Conservation (phyloP, 2,797 vertebrate genomes). For the Uromys caudimaculatus region DNA sequence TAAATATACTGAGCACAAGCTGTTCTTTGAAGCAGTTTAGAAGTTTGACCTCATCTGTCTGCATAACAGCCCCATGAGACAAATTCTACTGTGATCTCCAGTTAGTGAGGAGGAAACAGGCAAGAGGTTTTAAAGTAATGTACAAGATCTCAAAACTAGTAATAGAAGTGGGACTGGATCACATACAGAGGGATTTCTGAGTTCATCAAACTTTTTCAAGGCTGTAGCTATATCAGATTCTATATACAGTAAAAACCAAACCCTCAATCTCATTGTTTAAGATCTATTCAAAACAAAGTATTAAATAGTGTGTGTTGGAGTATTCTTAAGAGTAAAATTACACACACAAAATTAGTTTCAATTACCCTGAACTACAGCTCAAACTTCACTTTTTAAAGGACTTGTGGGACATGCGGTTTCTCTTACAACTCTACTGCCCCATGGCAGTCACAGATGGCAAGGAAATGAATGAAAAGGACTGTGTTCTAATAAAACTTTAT, state of each 20-base stretch:
- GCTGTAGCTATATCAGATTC: background rate
- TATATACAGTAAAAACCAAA: background rate
- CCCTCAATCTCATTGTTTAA: conserved; percentile 4
- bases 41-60: conserved; percentile 35
- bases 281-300: conserved; percentile 37
- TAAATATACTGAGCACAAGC: conserved; percentile 1
- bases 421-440: background rate
- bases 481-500: background rate
- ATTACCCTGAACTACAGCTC: background rate
- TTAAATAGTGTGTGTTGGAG: background rate
- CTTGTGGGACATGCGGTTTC: background rate
- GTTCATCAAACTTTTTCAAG: background rate
- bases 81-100: conserved; percentile 19
- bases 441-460: background rate
- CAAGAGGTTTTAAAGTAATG: background rate
- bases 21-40: background rate
- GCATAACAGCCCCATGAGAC: background rate
- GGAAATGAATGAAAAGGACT: background rate
- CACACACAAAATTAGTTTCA: background rate
- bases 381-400: background rate
- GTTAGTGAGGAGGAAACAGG: background rate
- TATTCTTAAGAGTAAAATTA: conserved; percentile 11
- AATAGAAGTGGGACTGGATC: background rate
- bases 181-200: background rate
- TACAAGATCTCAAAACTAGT: background rate